Evolutionary conservation across 2,888 invertebrate species (phyloP).

Genomic region (Lepidochitona cinerea): DNA sequence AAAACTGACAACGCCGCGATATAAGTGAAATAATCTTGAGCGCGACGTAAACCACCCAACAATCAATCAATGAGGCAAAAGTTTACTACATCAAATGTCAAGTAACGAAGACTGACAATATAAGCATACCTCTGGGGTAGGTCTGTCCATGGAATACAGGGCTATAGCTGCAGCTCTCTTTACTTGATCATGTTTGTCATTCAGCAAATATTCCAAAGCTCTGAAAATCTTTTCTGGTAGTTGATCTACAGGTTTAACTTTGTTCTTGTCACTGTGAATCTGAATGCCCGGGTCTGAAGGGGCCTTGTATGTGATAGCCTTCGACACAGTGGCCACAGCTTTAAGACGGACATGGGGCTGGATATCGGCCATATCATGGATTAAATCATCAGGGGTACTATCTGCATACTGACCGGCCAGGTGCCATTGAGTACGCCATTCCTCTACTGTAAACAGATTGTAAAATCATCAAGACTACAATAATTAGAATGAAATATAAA

Average conservation of each 20-base stretch:
- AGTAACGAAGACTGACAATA: too few relatives aligned
- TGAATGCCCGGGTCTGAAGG: constrained; percentile 48
- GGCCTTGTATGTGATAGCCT: constrained; percentile 63
- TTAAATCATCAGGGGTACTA: constrained; percentile 66
- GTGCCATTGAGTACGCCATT: constrained; percentile 69
- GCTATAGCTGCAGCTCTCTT: constrained; percentile 64
- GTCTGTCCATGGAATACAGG: constrained; percentile 62
- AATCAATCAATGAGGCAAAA: too few relatives aligned
- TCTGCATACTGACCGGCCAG: constrained; percentile 65
- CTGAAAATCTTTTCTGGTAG: constrained; percentile 65
- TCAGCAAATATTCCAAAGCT: constrained; percentile 65
- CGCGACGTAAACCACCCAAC: too few relatives aligned
- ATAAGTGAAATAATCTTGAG: too few relatives aligned
- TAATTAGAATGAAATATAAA: too few relatives aligned
- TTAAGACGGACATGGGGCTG: constrained; percentile 67
- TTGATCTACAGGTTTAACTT: constrained; percentile 21
- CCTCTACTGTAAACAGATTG: too few relatives aligned
- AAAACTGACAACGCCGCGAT: too few relatives aligned
- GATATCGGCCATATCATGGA: constrained; percentile 69
- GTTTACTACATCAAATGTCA: too few relatives aligned
- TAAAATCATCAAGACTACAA: too few relatives aligned
- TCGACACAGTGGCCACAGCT: constrained; percentile 66
- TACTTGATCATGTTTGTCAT: constrained; percentile 59
- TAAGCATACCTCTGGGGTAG: constrained; percentile 57
- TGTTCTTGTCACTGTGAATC: constrained; percentile 31